phyloP scores from a whole-genome alignment of 2,797 vertebrate genomes.

The Gambelia wislizenii region DNA sequence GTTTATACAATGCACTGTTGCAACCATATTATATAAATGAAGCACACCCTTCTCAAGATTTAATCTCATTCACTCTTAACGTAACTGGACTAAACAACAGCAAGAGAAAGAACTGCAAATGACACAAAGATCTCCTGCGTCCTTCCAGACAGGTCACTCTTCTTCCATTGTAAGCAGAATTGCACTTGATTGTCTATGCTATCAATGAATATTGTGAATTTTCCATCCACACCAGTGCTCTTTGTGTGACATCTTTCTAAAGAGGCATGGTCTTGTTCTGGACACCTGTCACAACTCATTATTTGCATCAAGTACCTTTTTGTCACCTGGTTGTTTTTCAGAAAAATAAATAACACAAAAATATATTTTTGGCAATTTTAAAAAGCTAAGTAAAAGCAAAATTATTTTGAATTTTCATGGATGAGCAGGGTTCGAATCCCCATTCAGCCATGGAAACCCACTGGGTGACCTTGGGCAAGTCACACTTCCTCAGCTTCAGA shows the following conservation, averaged over 20 bases:
- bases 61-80: slow-evolving; percentile 49
- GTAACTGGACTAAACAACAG: neutral
- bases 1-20: slow-evolving; percentile 51
- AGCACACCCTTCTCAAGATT: slow-evolving; percentile 55
- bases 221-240: neutral
- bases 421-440: no score
- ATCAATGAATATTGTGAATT: neutral
- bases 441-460: no score
- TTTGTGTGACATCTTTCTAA: neutral
- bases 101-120: neutral
- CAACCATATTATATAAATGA: slow-evolving; percentile 57
- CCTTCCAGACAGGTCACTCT: neutral
- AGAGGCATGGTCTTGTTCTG: neutral
- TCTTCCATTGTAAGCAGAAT: neutral
- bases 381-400: neutral
- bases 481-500: no score
- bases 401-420: neutral
- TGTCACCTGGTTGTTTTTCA: neutral
- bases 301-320: neutral
- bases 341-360: neutral
- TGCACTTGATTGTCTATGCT: neutral
- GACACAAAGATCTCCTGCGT: neutral
- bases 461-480: no score
- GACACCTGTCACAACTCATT: neutral
- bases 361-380: neutral